Evolutionary conservation across 2,113 vertebrate species (phyloP).

Genomic region (Pteronura brasiliensis): DNA sequence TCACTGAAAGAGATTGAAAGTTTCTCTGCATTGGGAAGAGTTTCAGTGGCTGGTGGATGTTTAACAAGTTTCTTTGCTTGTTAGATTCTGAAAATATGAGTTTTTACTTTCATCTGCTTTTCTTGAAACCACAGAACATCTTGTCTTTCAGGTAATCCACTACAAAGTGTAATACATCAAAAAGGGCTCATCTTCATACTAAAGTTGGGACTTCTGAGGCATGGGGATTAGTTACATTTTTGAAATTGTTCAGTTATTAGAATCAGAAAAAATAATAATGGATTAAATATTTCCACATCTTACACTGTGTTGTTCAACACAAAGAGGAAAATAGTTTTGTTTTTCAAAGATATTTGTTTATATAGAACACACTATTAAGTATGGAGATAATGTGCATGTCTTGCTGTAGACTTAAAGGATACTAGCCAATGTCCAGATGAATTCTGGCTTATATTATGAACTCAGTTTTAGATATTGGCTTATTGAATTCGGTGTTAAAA

Average conservation of each 20-base stretch:
- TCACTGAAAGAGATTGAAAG: neutral
- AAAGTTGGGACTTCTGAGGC: neutral
- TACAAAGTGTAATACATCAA: neutral
- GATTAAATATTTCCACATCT: neutral
- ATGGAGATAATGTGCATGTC: neutral
- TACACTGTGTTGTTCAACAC: neutral
- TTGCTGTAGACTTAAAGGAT: neutral
- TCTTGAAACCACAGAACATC: conserved; percentile 23
- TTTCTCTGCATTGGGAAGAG: neutral
- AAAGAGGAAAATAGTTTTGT: conserved; percentile 7
- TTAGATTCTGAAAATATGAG: neutral
- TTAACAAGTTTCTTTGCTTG: neutral
- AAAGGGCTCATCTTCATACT: neutral
- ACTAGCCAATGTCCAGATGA: neutral
- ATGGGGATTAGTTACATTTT: neutral
- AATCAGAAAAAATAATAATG: neutral
- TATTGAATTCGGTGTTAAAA: neutral
- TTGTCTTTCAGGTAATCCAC: conserved; percentile 52
- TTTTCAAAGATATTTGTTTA: neutral
- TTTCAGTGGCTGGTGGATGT: conserved; percentile 34
- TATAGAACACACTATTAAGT: neutral
- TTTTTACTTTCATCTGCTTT: conserved; percentile 11
- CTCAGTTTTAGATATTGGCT: neutral
- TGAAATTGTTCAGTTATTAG: neutral
- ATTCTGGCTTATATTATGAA: conserved; percentile 37